These are phyloP conservation scores for Coelogynopora nodosa DNA, from an alignment of 2,888 invertebrate genomes.

Conservation along the genomic window DNA sequence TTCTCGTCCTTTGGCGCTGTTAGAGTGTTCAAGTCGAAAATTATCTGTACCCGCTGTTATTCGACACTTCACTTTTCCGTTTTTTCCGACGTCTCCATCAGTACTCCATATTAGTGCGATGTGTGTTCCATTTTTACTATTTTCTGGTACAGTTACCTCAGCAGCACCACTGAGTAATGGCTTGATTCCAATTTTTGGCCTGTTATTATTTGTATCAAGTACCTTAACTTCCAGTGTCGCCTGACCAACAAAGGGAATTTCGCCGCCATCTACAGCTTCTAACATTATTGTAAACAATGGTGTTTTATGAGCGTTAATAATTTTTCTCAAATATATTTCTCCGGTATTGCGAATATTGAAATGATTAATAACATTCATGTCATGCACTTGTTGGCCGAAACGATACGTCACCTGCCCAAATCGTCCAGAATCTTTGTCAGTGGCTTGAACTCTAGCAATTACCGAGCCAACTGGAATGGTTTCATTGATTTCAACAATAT, in stretches of 20 bases:
- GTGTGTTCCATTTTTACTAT: conserved; percentile 18
- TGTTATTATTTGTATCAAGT: conserved; percentile 38
- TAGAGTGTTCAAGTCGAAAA: conserved; percentile 37
- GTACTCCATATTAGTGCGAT: conserved; percentile 23
- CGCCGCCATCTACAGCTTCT: conserved; percentile 36
- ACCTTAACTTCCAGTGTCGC: conserved; percentile 32
- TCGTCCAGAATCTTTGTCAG: conserved; percentile 32
- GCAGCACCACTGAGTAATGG: not conserved
- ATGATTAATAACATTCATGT: conserved; percentile 35
- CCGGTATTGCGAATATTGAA: conserved; percentile 34
- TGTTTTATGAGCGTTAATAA: conserved; percentile 18
- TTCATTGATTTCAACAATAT: conserved; percentile 33
- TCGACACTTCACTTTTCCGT: conserved; percentile 36
- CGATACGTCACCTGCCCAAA: conserved; percentile 33
- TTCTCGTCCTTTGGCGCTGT: conserved; percentile 30
- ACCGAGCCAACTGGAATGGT: conserved; percentile 31
- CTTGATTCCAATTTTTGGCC: conserved; percentile 27
- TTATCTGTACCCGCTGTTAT: not conserved
- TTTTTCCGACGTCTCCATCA: conserved; percentile 37
- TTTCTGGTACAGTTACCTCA: conserved; percentile 29
- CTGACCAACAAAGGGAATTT: conserved; percentile 39
- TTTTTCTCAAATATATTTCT: conserved; percentile 20
- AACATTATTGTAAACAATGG: conserved; percentile 32
- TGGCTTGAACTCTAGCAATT: conserved; percentile 34
- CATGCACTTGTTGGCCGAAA: conserved; percentile 29